Evolutionary conservation across 2,113 vertebrate genomes (phyloP).

Genomic region (Mionectes macconnelli): DNA sequence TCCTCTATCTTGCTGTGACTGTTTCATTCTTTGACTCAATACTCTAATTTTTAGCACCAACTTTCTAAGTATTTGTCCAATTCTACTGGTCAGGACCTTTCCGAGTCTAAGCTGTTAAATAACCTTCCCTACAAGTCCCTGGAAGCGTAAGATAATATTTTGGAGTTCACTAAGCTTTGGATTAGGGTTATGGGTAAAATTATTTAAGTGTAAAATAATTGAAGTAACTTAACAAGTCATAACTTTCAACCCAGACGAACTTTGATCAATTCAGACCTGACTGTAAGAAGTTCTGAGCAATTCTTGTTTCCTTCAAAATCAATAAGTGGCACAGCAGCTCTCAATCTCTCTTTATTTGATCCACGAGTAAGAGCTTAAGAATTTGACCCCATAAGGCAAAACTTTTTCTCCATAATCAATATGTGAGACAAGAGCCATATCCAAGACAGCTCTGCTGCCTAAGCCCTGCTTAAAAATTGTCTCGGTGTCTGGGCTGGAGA

Average conservation of each 20-base stretch:
- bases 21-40: not conserved
- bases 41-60: not conserved
- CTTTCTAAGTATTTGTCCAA: not conserved
- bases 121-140: not conserved
- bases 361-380: not conserved
- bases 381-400: slow-evolving; percentile 10
- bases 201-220: not conserved
- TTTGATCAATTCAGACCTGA: slow-evolving; percentile 1
- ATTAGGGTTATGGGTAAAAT: not conserved
- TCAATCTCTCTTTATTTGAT: slow-evolving; percentile 27
- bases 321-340: not conserved
- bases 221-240: not conserved
- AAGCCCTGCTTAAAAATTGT: not conserved
- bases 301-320: slow-evolving; percentile 1
- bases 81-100: not conserved
- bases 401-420: not conserved
- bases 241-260: not conserved
- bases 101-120: not conserved
- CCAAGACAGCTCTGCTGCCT: not conserved
- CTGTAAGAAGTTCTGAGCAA: not conserved
- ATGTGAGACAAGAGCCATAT: not conserved
- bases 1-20: not conserved
- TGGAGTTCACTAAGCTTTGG: not conserved
- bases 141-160: not conserved
- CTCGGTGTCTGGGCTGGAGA: not conserved